Percentiles rank a stretch among this genome's conserved stretches.
Conservation (phyloP, 2,797 vertebrate genomes). For the Eidolon dupreanum region DNA sequence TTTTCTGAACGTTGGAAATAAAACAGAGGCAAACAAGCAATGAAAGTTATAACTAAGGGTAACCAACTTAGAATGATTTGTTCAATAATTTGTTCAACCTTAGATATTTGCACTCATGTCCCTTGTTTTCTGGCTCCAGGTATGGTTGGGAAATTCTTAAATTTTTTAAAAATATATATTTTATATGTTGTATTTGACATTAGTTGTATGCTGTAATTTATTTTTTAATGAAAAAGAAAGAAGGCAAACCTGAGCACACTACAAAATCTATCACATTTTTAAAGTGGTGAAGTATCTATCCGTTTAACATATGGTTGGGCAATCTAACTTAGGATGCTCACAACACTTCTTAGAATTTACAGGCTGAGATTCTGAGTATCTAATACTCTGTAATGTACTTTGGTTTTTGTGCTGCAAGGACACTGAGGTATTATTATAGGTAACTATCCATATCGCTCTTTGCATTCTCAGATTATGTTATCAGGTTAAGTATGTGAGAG, state of each 20-base stretch:
- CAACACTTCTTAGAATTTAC: not conserved
- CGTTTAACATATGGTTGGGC: not conserved
- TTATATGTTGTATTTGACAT: not conserved
- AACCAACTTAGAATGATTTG: not conserved
- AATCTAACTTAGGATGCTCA: constrained; percentile 1
- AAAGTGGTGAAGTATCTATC: not conserved
- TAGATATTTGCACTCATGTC: not conserved
- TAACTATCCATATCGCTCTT: not conserved
- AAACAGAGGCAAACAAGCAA: not conserved
- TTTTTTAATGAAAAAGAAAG: constrained; percentile 3
- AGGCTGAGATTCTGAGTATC: not conserved
- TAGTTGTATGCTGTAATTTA: not conserved
- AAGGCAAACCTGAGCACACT: not conserved
- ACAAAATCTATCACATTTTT: constrained; percentile 26
- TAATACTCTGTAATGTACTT: not conserved
- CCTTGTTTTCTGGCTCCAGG: not conserved
- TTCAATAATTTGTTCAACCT: not conserved
- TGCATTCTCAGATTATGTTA: constrained; percentile 8
- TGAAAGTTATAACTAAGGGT: not conserved
- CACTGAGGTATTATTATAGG: not conserved
- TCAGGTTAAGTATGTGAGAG: not conserved
- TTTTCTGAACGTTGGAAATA: constrained; percentile 16
- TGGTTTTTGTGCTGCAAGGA: not conserved
- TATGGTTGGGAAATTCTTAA: not conserved
- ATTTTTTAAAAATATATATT: not conserved